Evolutionary conservation across 1,140 invertebrate species (phyloP), one percentile per base, ranked within the genome.

Genomic region (Drosophila kurseongensis): DNA sequence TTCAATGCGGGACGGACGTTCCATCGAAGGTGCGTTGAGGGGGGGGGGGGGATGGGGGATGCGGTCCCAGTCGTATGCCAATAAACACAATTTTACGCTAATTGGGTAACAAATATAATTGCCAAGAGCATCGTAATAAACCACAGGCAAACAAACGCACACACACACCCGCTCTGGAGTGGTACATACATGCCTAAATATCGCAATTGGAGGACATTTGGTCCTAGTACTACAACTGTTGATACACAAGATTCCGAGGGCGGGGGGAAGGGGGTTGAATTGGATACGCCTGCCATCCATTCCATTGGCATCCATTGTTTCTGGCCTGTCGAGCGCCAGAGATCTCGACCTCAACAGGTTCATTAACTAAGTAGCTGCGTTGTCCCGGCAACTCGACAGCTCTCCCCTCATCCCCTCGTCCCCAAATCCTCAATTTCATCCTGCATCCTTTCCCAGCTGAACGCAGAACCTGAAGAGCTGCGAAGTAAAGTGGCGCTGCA

Each of bases 81-180:
- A 89, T 89, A 89, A 89, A 89, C 80, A 89, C 84, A 89, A 89
- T 89, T 89, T 89, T 89, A 90, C 84, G 84, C 84, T 89, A 89
- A 89, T 89, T 89, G 84, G 85, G 84, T 89, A 89, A 89, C 84
- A 89, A 89, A 89, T 89, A 89, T 89, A 89, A 89, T 89, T 89
- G 84, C 84, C 85, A 89, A 90, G 85, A 89, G 80, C 84, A 89
- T 80, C 85, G 84, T 83, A 88, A 88, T 88, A 89, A 88, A 88
- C 84, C 85, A 89, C 80, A 89, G 68, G 74, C 73, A 80, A 73
- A 83, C 80, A 88, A 65, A 71, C 38, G 48, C 44, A 62, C 56
- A 73, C 51, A 73, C 67, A 75, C 62, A 71, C 36, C 45, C n/a
- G 55, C 35, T 52, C 27, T 51, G 29, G 41, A 57, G 23, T 16